A percentile compares a stretch with the other conserved stretches of the same genome.
phyloP scores from a whole-genome alignment of 2,888 invertebrate genomes.

The Spodoptera exigua region DNA sequence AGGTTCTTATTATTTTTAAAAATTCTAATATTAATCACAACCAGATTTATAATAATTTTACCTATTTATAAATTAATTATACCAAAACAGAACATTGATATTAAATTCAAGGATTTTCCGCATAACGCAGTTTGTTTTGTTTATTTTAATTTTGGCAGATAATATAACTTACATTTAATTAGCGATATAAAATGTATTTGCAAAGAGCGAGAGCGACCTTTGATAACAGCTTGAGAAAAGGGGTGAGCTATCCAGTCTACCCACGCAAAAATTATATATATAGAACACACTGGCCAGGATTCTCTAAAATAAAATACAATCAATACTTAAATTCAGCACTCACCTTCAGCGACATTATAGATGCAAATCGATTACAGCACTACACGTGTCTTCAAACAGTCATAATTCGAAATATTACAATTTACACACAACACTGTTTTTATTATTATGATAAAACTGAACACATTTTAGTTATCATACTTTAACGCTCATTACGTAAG shows the following conservation, averaged over 20 bases:
- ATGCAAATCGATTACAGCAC: conserved; percentile 70
- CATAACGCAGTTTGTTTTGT: no score
- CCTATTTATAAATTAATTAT: no score
- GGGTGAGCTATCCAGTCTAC: conserved; percentile 54
- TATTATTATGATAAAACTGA: conserved; percentile 37
- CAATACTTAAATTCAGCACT: conserved; percentile 59
- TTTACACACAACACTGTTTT: conserved; percentile 57
- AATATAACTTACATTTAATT: background rate
- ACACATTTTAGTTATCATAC: conserved; percentile 33
- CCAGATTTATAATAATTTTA: no score
- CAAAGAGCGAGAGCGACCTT: conserved; percentile 18
- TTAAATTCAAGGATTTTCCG: background rate
- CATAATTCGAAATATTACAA: conserved; percentile 71
- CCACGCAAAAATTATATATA: conserved; percentile 56
- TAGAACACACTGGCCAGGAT: conserved; percentile 13
- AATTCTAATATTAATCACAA: no score
- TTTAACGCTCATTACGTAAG: conserved; percentile 31
- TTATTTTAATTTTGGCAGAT: no score
- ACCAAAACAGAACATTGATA: no score
- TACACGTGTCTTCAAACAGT: conserved; percentile 68
- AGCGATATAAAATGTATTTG: conserved; percentile 7
- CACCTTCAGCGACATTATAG: conserved; percentile 81
- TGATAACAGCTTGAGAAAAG: conserved; percentile 27
- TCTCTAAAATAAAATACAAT: conserved; percentile 32
- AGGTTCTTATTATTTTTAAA: no score